phyloP scores from a whole-genome alignment of 2,113 vertebrate species.

The Chinchilla lanigera region DNA sequence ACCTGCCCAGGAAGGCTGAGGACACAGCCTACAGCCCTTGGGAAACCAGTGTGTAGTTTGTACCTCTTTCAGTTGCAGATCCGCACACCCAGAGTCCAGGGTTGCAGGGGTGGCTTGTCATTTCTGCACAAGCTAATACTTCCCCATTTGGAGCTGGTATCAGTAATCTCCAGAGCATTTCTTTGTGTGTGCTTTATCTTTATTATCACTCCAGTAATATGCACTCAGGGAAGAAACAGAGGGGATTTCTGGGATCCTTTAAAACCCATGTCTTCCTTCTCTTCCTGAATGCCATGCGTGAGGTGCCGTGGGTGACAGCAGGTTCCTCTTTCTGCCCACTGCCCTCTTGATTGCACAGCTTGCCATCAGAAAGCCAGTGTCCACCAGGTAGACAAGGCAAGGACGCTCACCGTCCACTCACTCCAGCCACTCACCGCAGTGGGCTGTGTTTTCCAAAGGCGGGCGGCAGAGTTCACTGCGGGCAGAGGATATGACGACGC shows the following conservation, averaged over 20 bases:
- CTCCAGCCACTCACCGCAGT: neutral
- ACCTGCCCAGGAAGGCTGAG: neutral
- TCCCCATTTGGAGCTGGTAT: neutral
- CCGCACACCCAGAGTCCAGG: neutral
- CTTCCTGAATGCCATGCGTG: neutral
- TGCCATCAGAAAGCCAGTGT: neutral
- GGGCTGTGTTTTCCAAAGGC: neutral
- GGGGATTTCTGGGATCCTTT: neutral
- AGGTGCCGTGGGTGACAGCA: neutral
- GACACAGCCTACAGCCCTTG: neutral
- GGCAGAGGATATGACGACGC: neutral
- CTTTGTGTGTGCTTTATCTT: neutral
- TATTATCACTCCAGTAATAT: neutral
- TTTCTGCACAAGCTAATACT: neutral
- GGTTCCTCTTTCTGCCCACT: neutral
- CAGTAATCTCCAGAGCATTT: neutral
- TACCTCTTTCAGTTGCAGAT: neutral
- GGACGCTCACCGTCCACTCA: neutral
- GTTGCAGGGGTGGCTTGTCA: neutral
- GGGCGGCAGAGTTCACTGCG: neutral
- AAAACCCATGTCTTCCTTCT: neutral
- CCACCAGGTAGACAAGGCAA: neutral
- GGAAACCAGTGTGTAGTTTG: neutral
- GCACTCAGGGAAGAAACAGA: neutral
- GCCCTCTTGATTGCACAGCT: neutral